These are phyloP conservation scores for Tarsius wallacei DNA, from an alignment of 2,797 vertebrate genomes.

Conservation along the genomic window DNA sequence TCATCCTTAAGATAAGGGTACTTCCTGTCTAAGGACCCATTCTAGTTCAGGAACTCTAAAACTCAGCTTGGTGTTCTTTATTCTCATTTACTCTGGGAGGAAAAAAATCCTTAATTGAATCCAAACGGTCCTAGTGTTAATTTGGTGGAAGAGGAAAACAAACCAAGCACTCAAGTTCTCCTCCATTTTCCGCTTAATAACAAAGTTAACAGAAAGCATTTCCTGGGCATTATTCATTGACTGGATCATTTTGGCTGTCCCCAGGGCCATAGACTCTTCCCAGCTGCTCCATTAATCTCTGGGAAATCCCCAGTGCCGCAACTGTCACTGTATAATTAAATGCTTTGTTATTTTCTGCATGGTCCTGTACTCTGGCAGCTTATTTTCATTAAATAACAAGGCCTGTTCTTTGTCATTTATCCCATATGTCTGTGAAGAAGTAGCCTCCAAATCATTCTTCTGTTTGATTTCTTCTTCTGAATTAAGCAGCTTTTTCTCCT, in stretches of 20 bases:
- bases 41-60: neutral
- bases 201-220: conserved; percentile 48
- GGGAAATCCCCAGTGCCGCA: conserved; percentile 75
- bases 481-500: neutral
- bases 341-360: conserved; percentile 81
- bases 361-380: conserved; percentile 67
- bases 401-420: conserved; percentile 81
- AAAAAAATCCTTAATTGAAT: conserved; percentile 75
- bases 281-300: conserved; percentile 81
- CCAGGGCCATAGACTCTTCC: conserved; percentile 73
- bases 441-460: neutral
- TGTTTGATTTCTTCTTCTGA: conserved; percentile 21
- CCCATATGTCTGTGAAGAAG: conserved; percentile 61
- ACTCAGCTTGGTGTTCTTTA: neutral
- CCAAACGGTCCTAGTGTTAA: conserved; percentile 41
- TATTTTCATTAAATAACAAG: conserved; percentile 73
- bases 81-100: neutral
- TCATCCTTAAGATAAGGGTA: neutral
- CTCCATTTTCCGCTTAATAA: conserved; percentile 67
- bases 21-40: neutral
- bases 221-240: conserved; percentile 72
- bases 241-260: conserved; percentile 78
- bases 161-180: conserved; percentile 27
- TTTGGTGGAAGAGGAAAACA: conserved; percentile 64
- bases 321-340: conserved; percentile 82